Evolutionary conservation across 2,113 vertebrate genomes (phyloP), one percentile per base, ranked within the genome.

Genomic region (Suncus etruscus): DNA sequence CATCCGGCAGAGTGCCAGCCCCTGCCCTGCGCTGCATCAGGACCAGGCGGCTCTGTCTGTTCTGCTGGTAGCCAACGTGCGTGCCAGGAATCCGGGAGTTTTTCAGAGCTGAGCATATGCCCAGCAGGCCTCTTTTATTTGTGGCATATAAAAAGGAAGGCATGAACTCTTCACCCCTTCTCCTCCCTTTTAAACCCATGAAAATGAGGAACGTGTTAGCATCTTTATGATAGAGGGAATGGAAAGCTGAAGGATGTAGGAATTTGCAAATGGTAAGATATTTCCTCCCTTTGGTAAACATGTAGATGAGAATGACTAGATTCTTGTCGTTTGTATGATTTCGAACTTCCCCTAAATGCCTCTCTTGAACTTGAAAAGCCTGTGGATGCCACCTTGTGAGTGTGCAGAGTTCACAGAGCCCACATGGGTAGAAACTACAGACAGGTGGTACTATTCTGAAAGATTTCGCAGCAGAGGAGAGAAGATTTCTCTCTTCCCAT

Each of bases 111-210:
- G 86, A 91, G 89, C 89, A 78, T 94, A 75, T 81, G 85, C 80
- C 2, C 94, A 96, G 93, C 96, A 89, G 92, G 96, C 91, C 83
- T 94, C 92, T 97, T 97, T 97, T 96, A 72, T 97, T 96, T 91
- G 74, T 95, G 94, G 75, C 95, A 72, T 96, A 90, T 89, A 94
- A 94, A 97, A 96, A 95, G 95, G 96, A 90, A 16, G 94, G 90
- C 29, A 72, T 97, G 97, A 98, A 98, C 97, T 97, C 93, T 97
- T 98, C 97, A 98, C 96, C 65, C 65, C 65, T 11, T 92, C 45
- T n/a, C 11, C 45, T n/a, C 11, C 11, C 65, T 83, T 81, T 95
- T 86, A 94, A 95, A 96, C 91, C 97, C 95, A 97, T 96, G 95
- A 95, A 93, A 96, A 93, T 88, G 94, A 95, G 86, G 89, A 94